These are phyloP conservation scores for Sinopyrophorus schimmeli DNA, from an alignment of 2,888 invertebrate genomes.

Conservation along the genomic window DNA sequence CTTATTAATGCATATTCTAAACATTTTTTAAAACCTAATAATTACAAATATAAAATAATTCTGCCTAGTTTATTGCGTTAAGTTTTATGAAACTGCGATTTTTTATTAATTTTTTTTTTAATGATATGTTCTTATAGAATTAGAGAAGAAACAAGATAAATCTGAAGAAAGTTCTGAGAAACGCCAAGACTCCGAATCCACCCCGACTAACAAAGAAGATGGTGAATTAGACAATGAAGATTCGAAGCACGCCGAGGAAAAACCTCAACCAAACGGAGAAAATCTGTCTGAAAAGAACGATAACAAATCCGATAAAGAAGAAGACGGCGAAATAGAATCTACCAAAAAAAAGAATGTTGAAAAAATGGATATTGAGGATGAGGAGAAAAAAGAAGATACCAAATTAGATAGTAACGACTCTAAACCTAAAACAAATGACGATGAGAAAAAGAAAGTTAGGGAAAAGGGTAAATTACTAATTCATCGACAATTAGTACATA, in stretches of 20 bases:
- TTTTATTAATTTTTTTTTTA: no score
- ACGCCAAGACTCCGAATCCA: constrained; percentile 42
- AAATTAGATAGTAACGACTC: constrained; percentile 40
- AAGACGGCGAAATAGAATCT: constrained; percentile 47
- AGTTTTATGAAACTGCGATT: no score
- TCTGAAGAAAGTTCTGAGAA: constrained; percentile 27
- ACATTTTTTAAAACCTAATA: no score
- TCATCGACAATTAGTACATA: no score
- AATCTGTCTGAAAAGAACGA: constrained; percentile 6
- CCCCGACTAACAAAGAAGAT: constrained; percentile 41
- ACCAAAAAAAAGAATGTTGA: constrained; percentile 24
- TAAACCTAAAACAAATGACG: constrained; percentile 45
- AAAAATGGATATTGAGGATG: constrained; percentile 17
- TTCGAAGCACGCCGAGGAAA: constrained; percentile 31
- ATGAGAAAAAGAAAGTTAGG: constrained; percentile 54
- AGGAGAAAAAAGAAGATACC: constrained; percentile 37
- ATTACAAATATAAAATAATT: no score
- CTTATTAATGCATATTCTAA: no score
- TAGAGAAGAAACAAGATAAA: constrained; percentile 46
- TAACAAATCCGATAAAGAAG: constrained; percentile 40
- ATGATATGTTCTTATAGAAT: no score
- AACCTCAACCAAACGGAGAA: constrained; percentile 35
- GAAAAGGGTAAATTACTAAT: constrained; percentile 21
- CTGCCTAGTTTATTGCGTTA: no score
- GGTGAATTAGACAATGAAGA: constrained; percentile 47